Evolutionary conservation across 2,113 vertebrate genomes (phyloP).

Genomic region (Dipodomys merriami): DNA sequence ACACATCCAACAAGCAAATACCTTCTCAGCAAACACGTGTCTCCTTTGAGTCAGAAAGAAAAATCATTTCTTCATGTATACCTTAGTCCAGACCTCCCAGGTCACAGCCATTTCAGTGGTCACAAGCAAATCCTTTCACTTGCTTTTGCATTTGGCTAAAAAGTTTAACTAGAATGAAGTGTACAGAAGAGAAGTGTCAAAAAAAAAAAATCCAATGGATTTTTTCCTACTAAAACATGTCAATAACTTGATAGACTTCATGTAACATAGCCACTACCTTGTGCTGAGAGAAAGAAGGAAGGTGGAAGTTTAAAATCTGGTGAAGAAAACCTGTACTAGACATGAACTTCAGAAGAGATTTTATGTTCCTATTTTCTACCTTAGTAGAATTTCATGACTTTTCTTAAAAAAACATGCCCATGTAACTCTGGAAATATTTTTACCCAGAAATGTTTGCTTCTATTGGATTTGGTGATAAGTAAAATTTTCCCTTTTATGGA

Average conservation of each 20-base stretch:
- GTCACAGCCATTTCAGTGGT: background rate
- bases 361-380: background rate
- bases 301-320: background rate
- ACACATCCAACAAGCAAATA: constrained; percentile 10
- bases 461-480: background rate
- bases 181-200: background rate
- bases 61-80: background rate
- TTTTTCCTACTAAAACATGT: constrained; percentile 47
- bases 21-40: background rate
- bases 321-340: background rate
- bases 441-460: constrained; percentile 30
- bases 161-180: background rate
- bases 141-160: background rate
- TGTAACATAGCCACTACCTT: background rate
- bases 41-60: constrained; percentile 29
- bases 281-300: constrained; percentile 19
- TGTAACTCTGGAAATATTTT: constrained; percentile 37
- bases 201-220: constrained; percentile 39
- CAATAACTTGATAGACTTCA: constrained; percentile 9
- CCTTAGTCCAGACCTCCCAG: constrained; percentile 22
- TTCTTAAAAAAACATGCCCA: background rate
- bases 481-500: background rate
- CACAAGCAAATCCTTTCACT: background rate
- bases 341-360: background rate
- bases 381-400: background rate